phyloP scores from a whole-genome alignment of 2,888 invertebrate species.

The Plebejus melissa region DNA sequence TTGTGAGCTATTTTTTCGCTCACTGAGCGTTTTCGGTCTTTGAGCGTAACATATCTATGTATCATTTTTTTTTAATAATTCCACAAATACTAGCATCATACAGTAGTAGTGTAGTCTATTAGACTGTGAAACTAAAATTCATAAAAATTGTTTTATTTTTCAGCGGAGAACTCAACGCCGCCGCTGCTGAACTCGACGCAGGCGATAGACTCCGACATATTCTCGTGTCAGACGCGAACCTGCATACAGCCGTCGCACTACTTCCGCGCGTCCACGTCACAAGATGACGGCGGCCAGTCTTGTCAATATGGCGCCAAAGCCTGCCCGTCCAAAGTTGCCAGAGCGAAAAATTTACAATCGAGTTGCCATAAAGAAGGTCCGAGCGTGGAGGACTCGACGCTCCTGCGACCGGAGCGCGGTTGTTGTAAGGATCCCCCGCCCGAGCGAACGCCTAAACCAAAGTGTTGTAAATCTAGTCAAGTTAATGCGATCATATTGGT shows the following conservation, averaged over 20 bases:
- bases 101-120: no score
- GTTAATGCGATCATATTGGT: constrained; percentile 37
- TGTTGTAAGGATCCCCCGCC: constrained; percentile 57
- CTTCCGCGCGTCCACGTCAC: constrained; percentile 54
- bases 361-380: constrained; percentile 54
- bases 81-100: no score
- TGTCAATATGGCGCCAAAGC: constrained; percentile 65
- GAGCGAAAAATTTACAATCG: constrained; percentile 48
- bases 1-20: no score
- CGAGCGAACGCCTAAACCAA: constrained; percentile 35
- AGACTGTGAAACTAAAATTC: not conserved
- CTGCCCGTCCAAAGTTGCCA: constrained; percentile 65
- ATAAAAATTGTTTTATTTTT: constrained; percentile 21
- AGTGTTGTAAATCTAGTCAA: constrained; percentile 45
- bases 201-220: constrained; percentile 61
- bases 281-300: constrained; percentile 45
- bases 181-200: constrained; percentile 58
- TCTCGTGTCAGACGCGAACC: constrained; percentile 64
- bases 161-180: constrained; percentile 68
- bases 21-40: no score
- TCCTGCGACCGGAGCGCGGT: constrained; percentile 55
- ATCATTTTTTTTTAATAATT: no score
- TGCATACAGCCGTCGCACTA: constrained; percentile 71
- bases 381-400: constrained; percentile 59
- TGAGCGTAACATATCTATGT: no score